Base-by-base conservation (phyloP, 1,140 invertebrate species). In the Lerema accius region DNA sequence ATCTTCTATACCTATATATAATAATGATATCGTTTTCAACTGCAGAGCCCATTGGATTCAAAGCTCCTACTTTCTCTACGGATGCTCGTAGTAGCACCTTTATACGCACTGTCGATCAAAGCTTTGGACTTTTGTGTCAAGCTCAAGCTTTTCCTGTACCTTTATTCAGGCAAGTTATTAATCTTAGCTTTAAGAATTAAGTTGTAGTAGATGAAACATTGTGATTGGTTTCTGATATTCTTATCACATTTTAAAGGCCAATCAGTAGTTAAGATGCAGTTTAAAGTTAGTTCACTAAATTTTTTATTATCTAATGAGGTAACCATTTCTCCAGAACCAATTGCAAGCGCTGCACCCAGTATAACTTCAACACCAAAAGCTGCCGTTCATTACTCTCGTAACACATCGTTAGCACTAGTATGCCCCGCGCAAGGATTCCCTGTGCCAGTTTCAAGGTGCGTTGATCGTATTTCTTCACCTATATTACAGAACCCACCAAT, bases 111-210 rank as follows among this genome's bases (percentile, higher is more conserved):
- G 72, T 88, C 51, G 69, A 75, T 14, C 85, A 89, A 78, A 84
- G 77, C 71, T 89, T 91, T 71, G 86, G 76, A 67, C 78, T 91
- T 55, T 92, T 96, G 19, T 97, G 96, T 91, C 95, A 95, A 85
- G 96, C 95, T 69, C 95, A 96, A 84, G 94, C 94, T 26, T 94
- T 93, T 90, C 95, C 95, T 37, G 91, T 94, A 73, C 95, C 95
- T 56, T 82, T 92, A 82, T 94, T 94, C 92, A 95, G 95, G 95
- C 95, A 93, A 93, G 92, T 92, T 74, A 43, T 59, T 7, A 11
- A 11, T 37, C 10, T 11, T 43, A 59, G 10, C 45, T 65, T 14
- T 66, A 53, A 60, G 49, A 11, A 39, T 46, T 26, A 17, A 39
- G n/a, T 49, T 32, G 0, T 60, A n/a, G 13, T 45, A 17, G 3